Evolutionary conservation across 2,888 invertebrate species (phyloP), one percentile per base, ranked within the genome.

Genomic region (Aleiodes alternator): DNA sequence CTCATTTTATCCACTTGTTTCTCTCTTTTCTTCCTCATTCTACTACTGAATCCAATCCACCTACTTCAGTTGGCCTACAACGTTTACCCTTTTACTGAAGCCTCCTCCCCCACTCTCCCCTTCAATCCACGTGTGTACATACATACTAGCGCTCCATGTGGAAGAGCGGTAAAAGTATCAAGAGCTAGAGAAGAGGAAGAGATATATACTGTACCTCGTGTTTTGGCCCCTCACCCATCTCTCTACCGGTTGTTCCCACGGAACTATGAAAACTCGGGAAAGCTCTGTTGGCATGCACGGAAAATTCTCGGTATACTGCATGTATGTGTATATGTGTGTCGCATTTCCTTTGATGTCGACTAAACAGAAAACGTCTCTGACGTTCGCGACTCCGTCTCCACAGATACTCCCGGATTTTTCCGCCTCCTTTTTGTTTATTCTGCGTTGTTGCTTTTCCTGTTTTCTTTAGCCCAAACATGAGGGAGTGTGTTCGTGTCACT

Each of bases 281-380:
- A 55, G 11, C 66, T 64, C 72, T 71, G 75, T 74, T 79, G 80
- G 78, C 74, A 71, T 73, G 74, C 72, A 11, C 31, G 78, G 82
- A 80, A 84, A 84, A 82, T 84, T 84, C 78, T 80, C 83, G 82
- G 61, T 34, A 55, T 53, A 48, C 64, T 64, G 0, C 3, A 8
- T 43, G 8, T 11, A 43, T 43, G 43, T 43, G 9, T 43, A 11
- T 38, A 8, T 38, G 5, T 16, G 16, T 56, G 74, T 70, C 61
- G 59, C 81, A 78, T 77, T 76, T 78, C 83, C 84, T 84, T 84
- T 84, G 84, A 84, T 84, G 84, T 84, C 81, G 82, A 76, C 83
- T 84, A 82, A 84, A 84, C 84, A 81, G 85, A 84, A 84, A 84
- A 83, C 78, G 78, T 81, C 69, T 51, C 68, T 69, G 76, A 73